Evolutionary conservation across 2,113 vertebrate genomes (phyloP).

Genomic region (Copsychus sechellarum): DNA sequence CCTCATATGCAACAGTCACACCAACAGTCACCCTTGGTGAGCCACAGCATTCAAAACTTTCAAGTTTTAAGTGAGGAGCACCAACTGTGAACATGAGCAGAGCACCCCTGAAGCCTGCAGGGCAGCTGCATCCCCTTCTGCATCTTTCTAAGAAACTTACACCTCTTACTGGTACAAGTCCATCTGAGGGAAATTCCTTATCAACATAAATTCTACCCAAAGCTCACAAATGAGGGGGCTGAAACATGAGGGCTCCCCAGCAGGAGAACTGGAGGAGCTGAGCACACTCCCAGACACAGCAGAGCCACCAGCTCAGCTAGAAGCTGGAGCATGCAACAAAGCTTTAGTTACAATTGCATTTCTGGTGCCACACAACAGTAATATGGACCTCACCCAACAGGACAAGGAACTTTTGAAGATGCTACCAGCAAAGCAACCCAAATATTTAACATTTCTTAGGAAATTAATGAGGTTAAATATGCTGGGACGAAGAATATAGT

Average conservation of each 20-base stretch:
- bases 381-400: not conserved
- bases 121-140: not conserved
- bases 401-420: not conserved
- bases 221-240: not conserved
- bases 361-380: not conserved
- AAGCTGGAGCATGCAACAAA: not conserved
- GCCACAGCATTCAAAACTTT: not conserved
- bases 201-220: not conserved
- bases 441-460: not conserved
- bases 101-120: not conserved
- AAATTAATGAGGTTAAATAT: not conserved
- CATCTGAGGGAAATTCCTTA: not conserved
- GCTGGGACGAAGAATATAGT: not conserved
- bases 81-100: not conserved
- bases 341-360: not conserved
- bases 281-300: rapidly evolving
- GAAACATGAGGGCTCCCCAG: not conserved
- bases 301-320: not conserved
- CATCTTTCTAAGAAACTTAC: not conserved
- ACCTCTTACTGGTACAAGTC: not conserved
- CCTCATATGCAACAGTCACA: not conserved
- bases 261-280: not conserved
- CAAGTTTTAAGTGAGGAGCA: not conserved
- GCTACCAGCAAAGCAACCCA: not conserved
- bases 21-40: not conserved